Conservation (phyloP, 2,888 invertebrate genomes). For the Acholoe squamosa region DNA sequence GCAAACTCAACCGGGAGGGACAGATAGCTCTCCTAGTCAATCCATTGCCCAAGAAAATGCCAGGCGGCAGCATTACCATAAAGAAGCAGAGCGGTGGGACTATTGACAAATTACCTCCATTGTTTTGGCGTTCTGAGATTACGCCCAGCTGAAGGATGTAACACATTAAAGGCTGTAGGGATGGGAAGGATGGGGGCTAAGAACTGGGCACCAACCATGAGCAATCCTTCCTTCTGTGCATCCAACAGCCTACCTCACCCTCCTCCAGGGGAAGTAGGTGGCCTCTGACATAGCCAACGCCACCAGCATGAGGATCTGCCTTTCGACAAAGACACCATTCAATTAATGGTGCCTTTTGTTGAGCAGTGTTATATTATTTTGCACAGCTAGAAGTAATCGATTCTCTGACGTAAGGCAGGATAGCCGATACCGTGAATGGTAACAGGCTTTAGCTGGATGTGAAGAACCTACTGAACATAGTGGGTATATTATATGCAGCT, state of each 20-base stretch:
- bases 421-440: too few species aligned
- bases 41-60: neutral
- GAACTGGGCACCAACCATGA: neutral
- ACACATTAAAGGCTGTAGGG: neutral
- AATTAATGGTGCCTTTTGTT: conserved; percentile 21
- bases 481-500: neutral
- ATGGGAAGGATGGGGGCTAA: too few species aligned
- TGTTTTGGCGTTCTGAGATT: neutral
- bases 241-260: neutral
- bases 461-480: neutral
- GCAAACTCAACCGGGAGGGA: neutral
- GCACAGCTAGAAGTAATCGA: neutral
- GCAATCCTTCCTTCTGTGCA: neutral
- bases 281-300: neutral
- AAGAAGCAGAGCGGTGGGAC: neutral
- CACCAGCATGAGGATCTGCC: neutral
- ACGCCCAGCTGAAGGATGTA: conserved; percentile 1
- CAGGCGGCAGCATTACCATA: conserved; percentile 33
- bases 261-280: neutral
- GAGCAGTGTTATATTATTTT: neutral
- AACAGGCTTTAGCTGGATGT: neutral
- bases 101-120: conserved; percentile 41
- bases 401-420: neutral
- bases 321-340: neutral
- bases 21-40: conserved; percentile 15